Evolutionary conservation across 1,140 invertebrate species (phyloP).

Genomic region (Mycetomoellerius zeteki): DNA sequence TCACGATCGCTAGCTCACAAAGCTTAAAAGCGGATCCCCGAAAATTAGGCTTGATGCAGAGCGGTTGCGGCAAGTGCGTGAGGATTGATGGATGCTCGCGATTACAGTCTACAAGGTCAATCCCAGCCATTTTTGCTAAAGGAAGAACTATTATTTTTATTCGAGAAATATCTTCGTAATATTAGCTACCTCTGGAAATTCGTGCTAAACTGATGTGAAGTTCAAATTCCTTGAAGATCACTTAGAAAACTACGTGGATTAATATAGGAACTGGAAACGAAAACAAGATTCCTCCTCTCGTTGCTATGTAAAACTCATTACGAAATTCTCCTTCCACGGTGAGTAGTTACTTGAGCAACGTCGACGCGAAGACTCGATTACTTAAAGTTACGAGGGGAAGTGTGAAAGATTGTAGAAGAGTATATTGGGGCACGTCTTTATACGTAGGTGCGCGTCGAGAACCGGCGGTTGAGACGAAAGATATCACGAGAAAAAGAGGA

Average conservation of each 20-base stretch:
- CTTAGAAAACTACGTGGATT: constrained; percentile 7
- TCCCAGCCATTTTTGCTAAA: background rate
- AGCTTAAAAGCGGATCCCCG: constrained; percentile 43
- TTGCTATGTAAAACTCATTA: constrained; percentile 12
- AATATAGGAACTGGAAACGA: background rate
- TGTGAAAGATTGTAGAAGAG: constrained; percentile 40
- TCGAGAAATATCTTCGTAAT: background rate
- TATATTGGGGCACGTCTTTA: constrained; percentile 20
- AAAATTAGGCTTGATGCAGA: constrained; percentile 39
- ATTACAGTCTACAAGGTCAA: background rate
- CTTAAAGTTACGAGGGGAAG: constrained; percentile 62
- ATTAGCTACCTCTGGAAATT: background rate
- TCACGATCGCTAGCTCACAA: constrained; percentile 25
- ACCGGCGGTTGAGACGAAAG: constrained; percentile 54
- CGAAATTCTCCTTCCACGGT: background rate
- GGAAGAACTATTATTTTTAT: background rate
- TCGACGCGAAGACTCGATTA: constrained; percentile 46
- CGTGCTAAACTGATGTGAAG: background rate
- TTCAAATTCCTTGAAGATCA: background rate
- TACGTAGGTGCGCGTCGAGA: background rate
- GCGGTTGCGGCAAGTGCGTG: constrained; percentile 21
- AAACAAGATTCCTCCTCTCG: constrained; percentile 6
- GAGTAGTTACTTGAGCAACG: background rate
- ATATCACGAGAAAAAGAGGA: constrained; percentile 57
- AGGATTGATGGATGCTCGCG: background rate